Evolutionary conservation across 1,140 invertebrate species (phyloP).

Genomic region (Meloidogyne floridensis): DNA sequence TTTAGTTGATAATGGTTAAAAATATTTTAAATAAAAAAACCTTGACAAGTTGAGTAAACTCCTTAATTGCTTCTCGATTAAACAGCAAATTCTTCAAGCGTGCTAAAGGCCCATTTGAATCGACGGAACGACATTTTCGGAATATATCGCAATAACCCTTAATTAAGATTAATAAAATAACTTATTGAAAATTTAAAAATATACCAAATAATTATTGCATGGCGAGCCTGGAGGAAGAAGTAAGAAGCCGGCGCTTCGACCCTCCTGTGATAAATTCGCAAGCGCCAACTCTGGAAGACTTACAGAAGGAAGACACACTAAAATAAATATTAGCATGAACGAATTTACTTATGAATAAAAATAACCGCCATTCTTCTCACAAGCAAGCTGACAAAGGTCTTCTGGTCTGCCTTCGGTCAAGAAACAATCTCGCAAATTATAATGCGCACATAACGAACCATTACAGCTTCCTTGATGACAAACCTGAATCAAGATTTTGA

Average conservation of each 20-base stretch:
- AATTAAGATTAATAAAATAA: constrained; percentile 23
- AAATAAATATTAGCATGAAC: constrained; percentile 37
- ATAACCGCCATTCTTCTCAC: constrained; percentile 78
- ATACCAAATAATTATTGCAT: constrained; percentile 89
- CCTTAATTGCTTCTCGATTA: constrained; percentile 80
- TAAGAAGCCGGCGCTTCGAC: constrained; percentile 68
- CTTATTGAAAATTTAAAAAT: background rate
- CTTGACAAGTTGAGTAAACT: constrained; percentile 57
- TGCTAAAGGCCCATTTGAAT: constrained; percentile 94
- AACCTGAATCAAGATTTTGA: constrained; percentile 66
- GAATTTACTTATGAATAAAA: background rate
- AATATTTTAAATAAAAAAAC: constrained; percentile 25
- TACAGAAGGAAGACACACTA: constrained; percentile 80
- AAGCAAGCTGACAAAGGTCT: constrained; percentile 92
- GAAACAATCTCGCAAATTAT: constrained; percentile 92
- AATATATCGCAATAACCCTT: constrained; percentile 96
- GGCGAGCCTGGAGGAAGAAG: constrained; percentile 88
- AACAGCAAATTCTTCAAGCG: constrained; percentile 93
- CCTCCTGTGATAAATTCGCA: constrained; percentile 67
- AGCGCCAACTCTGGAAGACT: constrained; percentile 79
- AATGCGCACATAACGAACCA: constrained; percentile 90
- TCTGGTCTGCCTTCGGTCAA: constrained; percentile 87
- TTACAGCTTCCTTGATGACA: constrained; percentile 85
- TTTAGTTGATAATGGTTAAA: constrained; percentile 59
- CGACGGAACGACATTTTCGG: constrained; percentile 91